Evolutionary conservation across 2,113 vertebrate species (phyloP).

Genomic region (Zosterops pallidus): DNA sequence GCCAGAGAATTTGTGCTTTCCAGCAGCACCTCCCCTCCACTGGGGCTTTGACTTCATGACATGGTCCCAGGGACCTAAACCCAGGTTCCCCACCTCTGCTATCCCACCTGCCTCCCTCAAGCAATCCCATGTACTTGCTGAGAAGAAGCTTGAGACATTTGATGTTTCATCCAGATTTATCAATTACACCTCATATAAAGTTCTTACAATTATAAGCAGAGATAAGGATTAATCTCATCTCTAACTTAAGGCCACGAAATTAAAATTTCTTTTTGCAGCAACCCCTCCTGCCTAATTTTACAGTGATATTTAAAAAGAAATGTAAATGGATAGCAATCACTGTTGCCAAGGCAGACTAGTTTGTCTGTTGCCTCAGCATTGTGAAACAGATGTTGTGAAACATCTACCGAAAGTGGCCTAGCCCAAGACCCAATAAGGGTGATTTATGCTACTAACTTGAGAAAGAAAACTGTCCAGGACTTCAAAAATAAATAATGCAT

Average conservation of each 20-base stretch:
- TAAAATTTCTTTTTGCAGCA: background rate
- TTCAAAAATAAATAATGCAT: constrained; percentile 16
- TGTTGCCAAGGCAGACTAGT: background rate
- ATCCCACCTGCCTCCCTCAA: fast-evolving
- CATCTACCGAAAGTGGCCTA: background rate
- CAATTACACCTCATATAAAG: background rate
- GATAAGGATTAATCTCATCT: background rate
- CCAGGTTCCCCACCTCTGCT: background rate
- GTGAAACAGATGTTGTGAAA: constrained; percentile 51
- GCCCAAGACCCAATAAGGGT: background rate
- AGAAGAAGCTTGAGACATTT: background rate
- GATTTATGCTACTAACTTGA: background rate
- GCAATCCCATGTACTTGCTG: background rate
- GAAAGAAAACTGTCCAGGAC: background rate
- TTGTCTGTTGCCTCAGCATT: background rate
- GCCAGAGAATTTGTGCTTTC: background rate
- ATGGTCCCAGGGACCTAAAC: background rate
- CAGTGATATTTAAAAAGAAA: background rate
- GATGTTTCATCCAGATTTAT: background rate
- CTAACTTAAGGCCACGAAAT: background rate
- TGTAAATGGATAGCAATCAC: background rate
- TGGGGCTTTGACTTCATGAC: background rate
- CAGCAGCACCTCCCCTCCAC: background rate
- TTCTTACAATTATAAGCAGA: background rate
- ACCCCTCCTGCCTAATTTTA: background rate